Percentiles rank a stretch among this genome's conserved stretches.
Evolutionary conservation across 2,888 invertebrate species (phyloP).

Genomic region (Biston stratarius): DNA sequence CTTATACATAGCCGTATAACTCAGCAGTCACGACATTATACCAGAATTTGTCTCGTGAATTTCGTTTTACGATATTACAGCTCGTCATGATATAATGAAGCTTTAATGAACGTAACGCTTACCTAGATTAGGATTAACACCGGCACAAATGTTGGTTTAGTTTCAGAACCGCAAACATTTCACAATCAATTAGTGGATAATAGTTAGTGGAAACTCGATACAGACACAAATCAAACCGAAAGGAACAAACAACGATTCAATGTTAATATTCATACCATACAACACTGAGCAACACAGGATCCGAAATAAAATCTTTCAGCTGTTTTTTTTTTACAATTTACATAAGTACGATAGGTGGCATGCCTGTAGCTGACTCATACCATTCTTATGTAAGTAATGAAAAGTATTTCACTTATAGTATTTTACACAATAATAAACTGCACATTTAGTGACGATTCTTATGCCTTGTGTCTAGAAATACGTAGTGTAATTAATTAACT

Average conservation of each 20-base stretch:
- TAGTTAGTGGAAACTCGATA: conserved; percentile 52
- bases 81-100: conserved; percentile 16
- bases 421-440: conserved; percentile 47
- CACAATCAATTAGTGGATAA: conserved; percentile 55
- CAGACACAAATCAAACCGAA: conserved; percentile 48
- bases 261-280: conserved; percentile 39
- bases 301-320: conserved; percentile 44
- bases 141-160: conserved; percentile 28
- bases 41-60: conserved; percentile 37
- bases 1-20: conserved; percentile 60
- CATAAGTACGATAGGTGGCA: conserved; percentile 50
- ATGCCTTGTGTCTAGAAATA: conserved; percentile 41
- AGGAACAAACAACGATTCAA: conserved; percentile 39
- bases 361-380: conserved; percentile 52
- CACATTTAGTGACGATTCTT: conserved; percentile 56
- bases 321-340: conserved; percentile 46
- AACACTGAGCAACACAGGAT: conserved; percentile 36
- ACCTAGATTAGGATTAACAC: conserved; percentile 28
- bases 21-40: conserved; percentile 43
- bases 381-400: conserved; percentile 64
- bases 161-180: conserved; percentile 46
- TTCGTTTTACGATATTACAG: conserved; percentile 31
- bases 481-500: background rate
- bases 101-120: conserved; percentile 25
- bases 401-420: conserved; percentile 53